Base-by-base conservation (phyloP, 1,140 invertebrate genomes). In the Trichoplusia ni region DNA sequence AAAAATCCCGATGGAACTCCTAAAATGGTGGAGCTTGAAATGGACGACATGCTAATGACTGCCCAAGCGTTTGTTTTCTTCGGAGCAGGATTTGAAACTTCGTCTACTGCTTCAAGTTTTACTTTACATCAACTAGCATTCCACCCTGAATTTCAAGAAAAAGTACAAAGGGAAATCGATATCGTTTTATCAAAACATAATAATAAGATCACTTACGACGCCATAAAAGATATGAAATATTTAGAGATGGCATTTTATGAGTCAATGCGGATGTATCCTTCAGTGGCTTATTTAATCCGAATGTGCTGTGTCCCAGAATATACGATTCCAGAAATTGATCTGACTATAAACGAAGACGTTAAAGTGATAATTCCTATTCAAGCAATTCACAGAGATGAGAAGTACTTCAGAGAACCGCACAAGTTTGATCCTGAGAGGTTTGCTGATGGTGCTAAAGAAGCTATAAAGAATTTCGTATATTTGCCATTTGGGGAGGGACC, bases 61-160 rank as follows among this genome's bases (percentile, higher is more conserved):
- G 64, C 73, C 11, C 71, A 74, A 70, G 71, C 74, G 0, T 81
- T 77, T 61, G 64, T 82, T 18, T 82, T 80, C 61, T 84, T 84
- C 59, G 62, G 70, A 19, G 81, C 81, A 29, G 81, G 81, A 23
- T 82, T 79, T 65, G 81, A 84, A 63, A 82, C 81, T 11, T 82
- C 81, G 0, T 82, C 81, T 0, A 75, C 81, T 1, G 73, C 79
- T 3, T 72, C 78, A 2, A 78, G 91, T 29, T 91, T 88, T 64
- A 75, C 86, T 9, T 68, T 90, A 4, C 92, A 92, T 64, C 78
- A 87, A 58, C 73, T 94, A 35, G 92, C 93, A 5, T 75, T 89
- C 47, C 77, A 93, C 77, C 91, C 84, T 1, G 86, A 92, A 3
- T 71, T 86, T 16, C 92, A 93, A 68, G 78, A 92, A n/a, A 79